Conservation (phyloP, 2,888 invertebrate genomes). For the Octonoba sinensis region DNA sequence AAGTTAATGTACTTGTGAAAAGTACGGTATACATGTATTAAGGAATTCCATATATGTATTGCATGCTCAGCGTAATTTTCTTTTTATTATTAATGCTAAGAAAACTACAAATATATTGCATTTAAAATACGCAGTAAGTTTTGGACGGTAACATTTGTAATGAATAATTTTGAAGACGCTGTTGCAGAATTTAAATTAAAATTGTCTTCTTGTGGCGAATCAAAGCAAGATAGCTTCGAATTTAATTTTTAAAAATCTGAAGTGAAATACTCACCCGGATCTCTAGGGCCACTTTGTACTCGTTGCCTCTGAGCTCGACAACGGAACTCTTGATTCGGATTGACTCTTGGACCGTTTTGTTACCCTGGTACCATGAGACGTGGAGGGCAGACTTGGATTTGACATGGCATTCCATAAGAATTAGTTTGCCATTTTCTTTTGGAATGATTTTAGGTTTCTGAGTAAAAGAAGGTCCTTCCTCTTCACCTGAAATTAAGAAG, state of each 20-base stretch:
- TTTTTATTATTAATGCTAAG: too few species aligned
- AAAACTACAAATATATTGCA: too few species aligned
- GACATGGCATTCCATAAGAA: slow-evolving; percentile 95
- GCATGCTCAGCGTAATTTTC: too few species aligned
- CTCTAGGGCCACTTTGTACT: slow-evolving; percentile 66
- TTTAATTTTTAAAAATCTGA: too few species aligned
- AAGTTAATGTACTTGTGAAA: neutral
- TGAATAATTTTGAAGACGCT: too few species aligned
- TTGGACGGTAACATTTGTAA: too few species aligned
- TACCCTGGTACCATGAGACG: slow-evolving; percentile 95
- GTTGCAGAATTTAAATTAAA: too few species aligned
- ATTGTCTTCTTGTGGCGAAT: too few species aligned
- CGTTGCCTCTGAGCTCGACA: slow-evolving; percentile 65
- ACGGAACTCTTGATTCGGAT: slow-evolving; percentile 55
- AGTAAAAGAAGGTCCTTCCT: slow-evolving; percentile 88
- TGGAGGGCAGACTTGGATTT: slow-evolving; percentile 92
- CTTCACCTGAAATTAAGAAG: slow-evolving; percentile 69
- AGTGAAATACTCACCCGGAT: slow-evolving; percentile 63
- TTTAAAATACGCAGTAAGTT: too few species aligned
- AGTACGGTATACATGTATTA: neutral
- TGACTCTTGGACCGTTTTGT: slow-evolving; percentile 82
- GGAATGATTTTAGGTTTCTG: slow-evolving; percentile 99
- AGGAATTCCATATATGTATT: too few species aligned
- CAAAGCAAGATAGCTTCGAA: too few species aligned
- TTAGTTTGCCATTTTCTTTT: slow-evolving; percentile 95